phyloP scores from a whole-genome alignment of 2,113 vertebrate species.

The Pluvialis apricaria region DNA sequence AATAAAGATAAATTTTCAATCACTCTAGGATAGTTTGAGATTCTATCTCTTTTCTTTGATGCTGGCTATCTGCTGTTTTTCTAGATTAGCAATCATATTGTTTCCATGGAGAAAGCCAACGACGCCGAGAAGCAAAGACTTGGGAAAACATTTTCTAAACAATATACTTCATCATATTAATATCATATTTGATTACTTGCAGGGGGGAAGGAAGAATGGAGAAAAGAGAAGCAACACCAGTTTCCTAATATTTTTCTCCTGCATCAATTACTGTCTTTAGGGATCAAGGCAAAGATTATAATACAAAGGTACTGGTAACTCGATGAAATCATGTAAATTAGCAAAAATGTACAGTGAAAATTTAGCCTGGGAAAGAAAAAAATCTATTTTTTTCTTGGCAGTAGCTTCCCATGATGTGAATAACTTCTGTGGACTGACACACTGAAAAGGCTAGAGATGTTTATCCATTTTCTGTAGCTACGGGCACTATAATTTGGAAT shows the following conservation, averaged over 20 bases:
- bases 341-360: background rate
- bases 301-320: background rate
- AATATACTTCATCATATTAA: background rate
- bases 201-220: background rate
- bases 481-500: background rate
- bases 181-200: background rate
- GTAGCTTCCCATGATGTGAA: background rate
- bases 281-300: background rate
- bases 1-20: slow-evolving; percentile 5
- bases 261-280: background rate
- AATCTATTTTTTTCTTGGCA: background rate
- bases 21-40: background rate
- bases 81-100: background rate
- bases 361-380: background rate
- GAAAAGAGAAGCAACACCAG: background rate
- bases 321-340: background rate
- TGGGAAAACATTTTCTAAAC: background rate
- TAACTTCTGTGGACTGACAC: background rate
- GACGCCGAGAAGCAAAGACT: background rate
- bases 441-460: background rate
- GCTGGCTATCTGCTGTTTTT: background rate
- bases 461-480: background rate
- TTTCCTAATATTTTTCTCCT: background rate
- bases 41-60: slow-evolving; percentile 5
- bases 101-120: background rate